Conservation (phyloP, 2,888 invertebrate species). For the Cryptosula pallasiana region DNA sequence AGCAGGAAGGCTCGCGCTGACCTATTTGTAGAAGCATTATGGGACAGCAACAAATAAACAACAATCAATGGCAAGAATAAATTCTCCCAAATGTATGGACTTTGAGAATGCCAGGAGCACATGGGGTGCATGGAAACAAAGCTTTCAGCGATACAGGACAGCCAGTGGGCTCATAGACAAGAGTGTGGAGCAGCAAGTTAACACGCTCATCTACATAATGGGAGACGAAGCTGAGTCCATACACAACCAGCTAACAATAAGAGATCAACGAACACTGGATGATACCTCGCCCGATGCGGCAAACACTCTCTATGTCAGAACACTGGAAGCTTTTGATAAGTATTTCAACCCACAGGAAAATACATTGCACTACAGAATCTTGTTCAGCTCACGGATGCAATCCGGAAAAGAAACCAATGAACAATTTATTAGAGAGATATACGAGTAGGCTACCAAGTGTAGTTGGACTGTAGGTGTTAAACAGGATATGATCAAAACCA, state of each 20-base stretch:
- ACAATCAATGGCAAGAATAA: too few relatives aligned
- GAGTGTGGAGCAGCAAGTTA: neutral
- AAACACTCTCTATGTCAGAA: slow-evolving; percentile 3
- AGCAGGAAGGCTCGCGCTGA: too few relatives aligned
- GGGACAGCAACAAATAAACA: too few relatives aligned
- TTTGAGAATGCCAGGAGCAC: neutral
- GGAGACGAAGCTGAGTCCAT: neutral
- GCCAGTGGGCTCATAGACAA: neutral
- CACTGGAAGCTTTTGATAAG: neutral
- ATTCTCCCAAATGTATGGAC: neutral
- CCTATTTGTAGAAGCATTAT: too few relatives aligned
- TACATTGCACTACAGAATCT: neutral
- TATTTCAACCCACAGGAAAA: slow-evolving; percentile 6
- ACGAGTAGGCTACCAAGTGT: neutral
- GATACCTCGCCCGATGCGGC: neutral
- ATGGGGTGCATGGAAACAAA: neutral
- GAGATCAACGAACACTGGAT: neutral
- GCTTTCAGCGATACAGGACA: neutral
- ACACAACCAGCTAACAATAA: neutral
- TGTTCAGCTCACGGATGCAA: neutral
- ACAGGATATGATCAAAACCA: slow-evolving; percentile 7
- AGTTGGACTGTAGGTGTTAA: slow-evolving; percentile 1
- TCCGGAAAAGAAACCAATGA: neutral
- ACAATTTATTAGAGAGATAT: neutral
- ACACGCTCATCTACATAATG: neutral